Conservation (phyloP, 1,140 invertebrate genomes). For the Drosophila subobscura region DNA sequence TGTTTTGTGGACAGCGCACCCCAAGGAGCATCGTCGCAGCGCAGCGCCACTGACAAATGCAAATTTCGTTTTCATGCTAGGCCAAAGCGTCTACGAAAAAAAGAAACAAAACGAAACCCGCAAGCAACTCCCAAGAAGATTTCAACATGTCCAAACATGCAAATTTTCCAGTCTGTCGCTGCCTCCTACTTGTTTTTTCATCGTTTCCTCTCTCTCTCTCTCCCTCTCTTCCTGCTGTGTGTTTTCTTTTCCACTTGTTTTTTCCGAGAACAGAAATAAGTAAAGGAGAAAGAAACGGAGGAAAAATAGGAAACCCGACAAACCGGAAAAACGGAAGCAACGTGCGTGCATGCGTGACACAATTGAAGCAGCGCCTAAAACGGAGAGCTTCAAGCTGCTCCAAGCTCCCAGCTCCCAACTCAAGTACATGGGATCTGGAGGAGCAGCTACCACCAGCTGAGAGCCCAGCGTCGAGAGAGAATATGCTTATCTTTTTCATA, state of each 20-base stretch:
- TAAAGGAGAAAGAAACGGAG: constrained; percentile 39
- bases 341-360: constrained; percentile 81
- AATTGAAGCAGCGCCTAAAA: constrained; percentile 79
- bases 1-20: constrained; percentile 11
- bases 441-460: too few relatives aligned
- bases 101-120: constrained; percentile 33
- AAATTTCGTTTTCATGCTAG: constrained; percentile 68
- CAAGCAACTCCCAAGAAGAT: constrained; percentile 73
- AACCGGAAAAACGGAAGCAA: constrained; percentile 80
- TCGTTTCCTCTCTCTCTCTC: constrained; percentile 5
- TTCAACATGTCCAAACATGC: constrained; percentile 81
- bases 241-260: constrained; percentile 38
- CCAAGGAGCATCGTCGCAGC: constrained; percentile 1
- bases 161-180: constrained; percentile 82
- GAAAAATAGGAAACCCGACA: constrained; percentile 79
- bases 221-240: constrained; percentile 16
- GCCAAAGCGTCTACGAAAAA: constrained; percentile 38
- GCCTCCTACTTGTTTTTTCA: constrained; percentile 31
- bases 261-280: constrained; percentile 42
- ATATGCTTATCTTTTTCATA: constrained; percentile 55
- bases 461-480: background rate
- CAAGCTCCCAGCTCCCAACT: background rate
- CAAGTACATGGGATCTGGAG: constrained; percentile 4
- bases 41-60: constrained; percentile 69
- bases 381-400: constrained; percentile 13